phyloP scores from a whole-genome alignment of 1,140 invertebrate species.

The Chlorops oryzae region DNA sequence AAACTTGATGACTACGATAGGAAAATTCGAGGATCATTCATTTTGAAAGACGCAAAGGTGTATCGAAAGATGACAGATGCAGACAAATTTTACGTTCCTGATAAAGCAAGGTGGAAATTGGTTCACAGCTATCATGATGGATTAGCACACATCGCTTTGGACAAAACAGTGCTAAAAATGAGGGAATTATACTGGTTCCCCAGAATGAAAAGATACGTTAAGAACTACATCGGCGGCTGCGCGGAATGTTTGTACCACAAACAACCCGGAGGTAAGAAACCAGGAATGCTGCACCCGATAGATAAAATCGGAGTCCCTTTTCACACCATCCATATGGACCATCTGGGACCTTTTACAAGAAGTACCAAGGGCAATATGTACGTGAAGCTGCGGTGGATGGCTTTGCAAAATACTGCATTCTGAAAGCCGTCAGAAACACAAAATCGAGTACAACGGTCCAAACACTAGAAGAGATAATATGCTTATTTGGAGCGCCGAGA shows the following conservation, averaged over 20 bases:
- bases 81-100: not conserved
- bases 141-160: not conserved
- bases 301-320: too few relatives aligned
- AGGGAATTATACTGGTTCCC: slow-evolving; percentile 21
- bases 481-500: slow-evolving; percentile 13
- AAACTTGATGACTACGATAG: not conserved
- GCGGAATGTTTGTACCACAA: slow-evolving; percentile 1
- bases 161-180: slow-evolving; percentile 3
- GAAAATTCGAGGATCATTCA: not conserved
- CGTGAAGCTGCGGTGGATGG: not conserved
- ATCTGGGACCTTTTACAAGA: slow-evolving; percentile 13
- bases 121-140: not conserved
- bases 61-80: not conserved
- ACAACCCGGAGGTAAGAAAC: too few relatives aligned
- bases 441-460: slow-evolving; percentile 11
- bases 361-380: slow-evolving; percentile 7
- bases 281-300: too few relatives aligned
- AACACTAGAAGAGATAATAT: slow-evolving; percentile 20
- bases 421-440: slow-evolving; percentile 22
- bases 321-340: too few relatives aligned
- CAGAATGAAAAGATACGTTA: too few relatives aligned
- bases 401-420: slow-evolving; percentile 18
- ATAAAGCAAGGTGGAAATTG: not conserved
- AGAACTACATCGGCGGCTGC: not conserved
- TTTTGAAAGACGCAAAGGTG: not conserved